Conservation (phyloP, 2,113 vertebrate genomes). For the Hydrochoerus hydrochaeris region DNA sequence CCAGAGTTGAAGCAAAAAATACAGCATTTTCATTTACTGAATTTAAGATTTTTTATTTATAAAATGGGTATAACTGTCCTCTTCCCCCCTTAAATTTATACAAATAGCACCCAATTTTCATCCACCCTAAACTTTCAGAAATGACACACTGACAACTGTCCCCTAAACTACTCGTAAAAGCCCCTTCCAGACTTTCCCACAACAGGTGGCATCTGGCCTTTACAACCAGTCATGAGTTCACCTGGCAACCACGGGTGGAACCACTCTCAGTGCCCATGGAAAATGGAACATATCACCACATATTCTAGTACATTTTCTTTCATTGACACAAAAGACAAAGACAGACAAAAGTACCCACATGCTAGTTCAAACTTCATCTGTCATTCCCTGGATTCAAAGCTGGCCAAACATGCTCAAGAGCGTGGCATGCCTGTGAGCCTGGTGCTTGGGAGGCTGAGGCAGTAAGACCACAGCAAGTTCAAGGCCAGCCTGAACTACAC, state of each 20-base stretch:
- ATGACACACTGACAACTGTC: background rate
- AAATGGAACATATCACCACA: background rate
- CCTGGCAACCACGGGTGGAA: background rate
- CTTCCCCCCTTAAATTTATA: background rate
- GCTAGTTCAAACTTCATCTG: background rate
- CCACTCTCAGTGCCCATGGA: background rate
- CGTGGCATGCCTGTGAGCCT: background rate
- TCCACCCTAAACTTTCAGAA: constrained; percentile 38
- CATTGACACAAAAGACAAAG: background rate
- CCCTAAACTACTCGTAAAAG: background rate
- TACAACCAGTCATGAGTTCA: background rate
- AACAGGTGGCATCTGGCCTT: background rate
- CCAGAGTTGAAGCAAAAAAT: background rate
- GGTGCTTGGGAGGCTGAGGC: background rate
- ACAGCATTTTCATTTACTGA: background rate
- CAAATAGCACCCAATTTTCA: constrained; percentile 40
- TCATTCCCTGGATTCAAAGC: background rate
- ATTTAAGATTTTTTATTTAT: background rate
- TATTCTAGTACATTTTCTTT: background rate
- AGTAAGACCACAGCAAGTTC: background rate
- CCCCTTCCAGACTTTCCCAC: background rate
- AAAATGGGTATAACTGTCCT: background rate
- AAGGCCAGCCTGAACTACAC: background rate
- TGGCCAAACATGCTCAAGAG: background rate
- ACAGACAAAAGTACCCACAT: background rate